phyloP scores from a whole-genome alignment of 2,113 vertebrate species.

The Brachypteracias leptosomus region DNA sequence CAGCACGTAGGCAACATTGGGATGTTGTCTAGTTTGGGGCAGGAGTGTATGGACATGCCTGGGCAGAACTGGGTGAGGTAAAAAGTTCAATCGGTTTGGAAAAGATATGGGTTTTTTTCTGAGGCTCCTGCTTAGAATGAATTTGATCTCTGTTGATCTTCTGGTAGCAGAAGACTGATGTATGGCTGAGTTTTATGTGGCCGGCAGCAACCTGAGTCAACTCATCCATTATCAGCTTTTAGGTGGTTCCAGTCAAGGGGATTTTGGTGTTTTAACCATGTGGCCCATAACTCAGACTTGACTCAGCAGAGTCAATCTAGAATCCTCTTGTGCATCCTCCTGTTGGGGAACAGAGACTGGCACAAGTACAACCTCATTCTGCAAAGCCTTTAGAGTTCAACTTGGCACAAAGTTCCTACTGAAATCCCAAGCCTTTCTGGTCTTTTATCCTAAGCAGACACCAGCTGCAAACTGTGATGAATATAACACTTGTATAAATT shows the following conservation, averaged over 20 bases:
- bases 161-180: not conserved
- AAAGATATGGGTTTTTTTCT: accelerated
- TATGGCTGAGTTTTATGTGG: not conserved
- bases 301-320: not conserved
- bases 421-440: not conserved
- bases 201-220: not conserved
- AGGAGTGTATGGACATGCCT: not conserved
- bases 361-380: not conserved
- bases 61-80: not conserved
- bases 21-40: not conserved
- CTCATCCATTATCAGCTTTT: not conserved
- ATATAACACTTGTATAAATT: not conserved
- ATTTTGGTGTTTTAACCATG: not conserved
- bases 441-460: not conserved
- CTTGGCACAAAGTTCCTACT: not conserved
- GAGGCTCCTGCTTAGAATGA: not conserved
- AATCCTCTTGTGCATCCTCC: not conserved
- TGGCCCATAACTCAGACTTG: not conserved
- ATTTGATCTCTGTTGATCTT: not conserved
- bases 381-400: not conserved
- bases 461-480: conserved; percentile 3
- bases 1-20: accelerated
- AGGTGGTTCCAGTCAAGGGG: not conserved
- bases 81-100: not conserved
- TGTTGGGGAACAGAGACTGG: not conserved